These are phyloP conservation scores for Aplochiton taeniatus DNA, from an alignment of 2,797 vertebrate genomes.

Conservation along the genomic window DNA sequence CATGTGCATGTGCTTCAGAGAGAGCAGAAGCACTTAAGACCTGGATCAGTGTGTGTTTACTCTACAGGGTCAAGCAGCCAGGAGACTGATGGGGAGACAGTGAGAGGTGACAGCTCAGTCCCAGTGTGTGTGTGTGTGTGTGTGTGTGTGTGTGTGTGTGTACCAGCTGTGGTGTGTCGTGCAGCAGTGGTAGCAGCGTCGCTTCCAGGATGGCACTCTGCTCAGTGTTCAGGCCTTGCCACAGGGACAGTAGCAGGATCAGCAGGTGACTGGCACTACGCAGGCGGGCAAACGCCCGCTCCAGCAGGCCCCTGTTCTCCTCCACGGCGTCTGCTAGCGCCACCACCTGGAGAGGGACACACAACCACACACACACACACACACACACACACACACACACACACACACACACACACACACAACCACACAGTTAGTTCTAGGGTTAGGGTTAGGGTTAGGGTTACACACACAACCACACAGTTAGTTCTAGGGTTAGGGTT, in stretches of 20 bases:
- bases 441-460: too few relatives aligned
- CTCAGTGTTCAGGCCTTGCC: slow-evolving; percentile 86
- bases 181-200: slow-evolving; percentile 86
- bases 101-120: background rate
- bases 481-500: too few relatives aligned
- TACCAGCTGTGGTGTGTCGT: slow-evolving; percentile 87
- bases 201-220: slow-evolving; percentile 88
- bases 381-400: background rate
- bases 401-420: slow-evolving; percentile 8
- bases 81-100: slow-evolving; percentile 15
- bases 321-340: slow-evolving; percentile 88
- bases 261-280: slow-evolving; percentile 87
- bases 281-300: slow-evolving; percentile 83
- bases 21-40: slow-evolving; percentile 33
- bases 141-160: slow-evolving; percentile 45
- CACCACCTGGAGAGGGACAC: slow-evolving; percentile 81
- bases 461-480: too few relatives aligned
- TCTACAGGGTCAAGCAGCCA: slow-evolving; percentile 29
- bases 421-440: too few relatives aligned
- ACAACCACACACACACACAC: background rate
- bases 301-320: slow-evolving; percentile 82
- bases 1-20: slow-evolving; percentile 27
- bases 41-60: slow-evolving; percentile 35
- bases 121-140: background rate
- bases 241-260: slow-evolving; percentile 86